Conservation (phyloP, 2,888 invertebrate species). For the Agrochola litura region DNA sequence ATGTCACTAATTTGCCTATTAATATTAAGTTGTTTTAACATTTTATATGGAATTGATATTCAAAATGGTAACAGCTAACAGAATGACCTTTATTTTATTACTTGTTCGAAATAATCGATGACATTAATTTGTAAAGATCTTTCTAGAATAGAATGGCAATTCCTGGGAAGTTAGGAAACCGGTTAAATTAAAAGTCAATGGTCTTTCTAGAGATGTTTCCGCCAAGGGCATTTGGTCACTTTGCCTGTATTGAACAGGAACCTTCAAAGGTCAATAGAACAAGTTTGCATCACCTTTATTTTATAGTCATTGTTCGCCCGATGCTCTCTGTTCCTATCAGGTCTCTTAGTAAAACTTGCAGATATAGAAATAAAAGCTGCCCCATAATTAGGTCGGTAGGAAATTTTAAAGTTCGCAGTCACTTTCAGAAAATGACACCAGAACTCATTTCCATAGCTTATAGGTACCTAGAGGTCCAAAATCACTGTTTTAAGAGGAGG, state of each 20-base stretch:
- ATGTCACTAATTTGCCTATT: slow-evolving; percentile 23
- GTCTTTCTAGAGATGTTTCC: slow-evolving; percentile 26
- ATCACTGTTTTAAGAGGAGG: background rate
- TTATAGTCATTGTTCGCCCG: background rate
- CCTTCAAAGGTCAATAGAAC: slow-evolving; percentile 28
- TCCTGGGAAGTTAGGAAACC: slow-evolving; percentile 10
- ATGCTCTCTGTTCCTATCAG: background rate
- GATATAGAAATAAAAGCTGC: background rate
- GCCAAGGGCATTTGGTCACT: slow-evolving; percentile 32
- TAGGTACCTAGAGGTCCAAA: background rate
- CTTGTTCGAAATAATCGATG: slow-evolving; percentile 19
- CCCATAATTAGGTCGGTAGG: too few species aligned
- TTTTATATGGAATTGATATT: slow-evolving; percentile 21
- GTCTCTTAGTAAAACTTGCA: background rate
- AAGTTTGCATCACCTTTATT: slow-evolving; percentile 10
- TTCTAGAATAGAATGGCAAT: slow-evolving; percentile 11
- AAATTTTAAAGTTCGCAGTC: background rate
- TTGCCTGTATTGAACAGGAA: slow-evolving; percentile 3
- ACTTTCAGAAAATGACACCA: background rate
- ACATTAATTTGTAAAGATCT: slow-evolving; percentile 17
- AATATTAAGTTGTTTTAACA: slow-evolving; percentile 15
- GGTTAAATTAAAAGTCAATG: slow-evolving; percentile 25
- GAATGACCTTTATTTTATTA: slow-evolving; percentile 44
- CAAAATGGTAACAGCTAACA: slow-evolving; percentile 19
- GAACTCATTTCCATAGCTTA: background rate